Conservation (phyloP, 2,888 invertebrate genomes). For the Eupithecia tripunctaria region DNA sequence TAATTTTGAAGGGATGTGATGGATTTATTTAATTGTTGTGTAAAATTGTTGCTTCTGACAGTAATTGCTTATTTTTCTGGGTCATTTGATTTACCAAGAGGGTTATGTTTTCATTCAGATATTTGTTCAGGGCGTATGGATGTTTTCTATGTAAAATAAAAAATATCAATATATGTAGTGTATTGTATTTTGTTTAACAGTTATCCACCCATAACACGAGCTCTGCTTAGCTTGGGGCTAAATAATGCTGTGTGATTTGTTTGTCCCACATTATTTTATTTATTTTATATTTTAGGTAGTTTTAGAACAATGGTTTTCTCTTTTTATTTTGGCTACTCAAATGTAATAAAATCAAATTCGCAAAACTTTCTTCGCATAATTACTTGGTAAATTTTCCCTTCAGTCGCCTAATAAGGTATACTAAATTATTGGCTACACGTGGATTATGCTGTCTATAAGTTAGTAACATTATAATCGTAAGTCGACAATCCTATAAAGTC, state of each 20-base stretch:
- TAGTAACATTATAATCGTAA: not conserved
- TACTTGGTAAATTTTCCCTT: not conserved
- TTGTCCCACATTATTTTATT: no score
- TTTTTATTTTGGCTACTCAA: not conserved
- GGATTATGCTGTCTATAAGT: conserved; percentile 1
- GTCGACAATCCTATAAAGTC: not conserved
- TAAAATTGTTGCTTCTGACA: conserved; percentile 19
- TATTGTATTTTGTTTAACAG: no score
- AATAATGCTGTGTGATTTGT: no score
- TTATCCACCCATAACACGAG: no score
- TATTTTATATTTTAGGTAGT: no score
- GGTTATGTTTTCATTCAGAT: conserved; percentile 3
- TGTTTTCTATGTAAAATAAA: no score
- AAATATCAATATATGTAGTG: no score
- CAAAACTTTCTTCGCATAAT: not conserved
- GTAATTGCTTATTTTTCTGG: not conserved
- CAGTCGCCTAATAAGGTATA: not conserved
- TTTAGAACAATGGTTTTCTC: not conserved
- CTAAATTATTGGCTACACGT: not conserved
- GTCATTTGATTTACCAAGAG: not conserved
- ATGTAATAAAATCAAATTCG: not conserved
- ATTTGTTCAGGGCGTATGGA: no score
- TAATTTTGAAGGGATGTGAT: conserved; percentile 58
- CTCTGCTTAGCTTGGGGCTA: no score
- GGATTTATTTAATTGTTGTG: conserved; percentile 47